Conservation (phyloP, 1,140 invertebrate genomes). For the Aleiodes sp. region DNA sequence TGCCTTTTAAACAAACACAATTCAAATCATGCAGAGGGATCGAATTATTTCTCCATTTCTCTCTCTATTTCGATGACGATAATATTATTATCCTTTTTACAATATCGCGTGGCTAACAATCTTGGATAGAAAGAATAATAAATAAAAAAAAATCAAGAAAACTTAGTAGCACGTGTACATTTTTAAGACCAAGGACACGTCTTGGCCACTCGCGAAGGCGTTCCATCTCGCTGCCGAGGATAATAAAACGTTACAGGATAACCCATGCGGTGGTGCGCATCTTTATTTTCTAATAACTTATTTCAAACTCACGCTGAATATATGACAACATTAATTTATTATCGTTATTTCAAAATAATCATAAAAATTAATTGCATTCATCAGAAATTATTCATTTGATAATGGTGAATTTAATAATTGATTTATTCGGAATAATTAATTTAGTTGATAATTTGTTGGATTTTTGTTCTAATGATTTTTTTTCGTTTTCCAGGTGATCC, state of each 20-base stretch:
- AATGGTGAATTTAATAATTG: too few species aligned
- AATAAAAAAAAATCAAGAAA: conserved; percentile 21
- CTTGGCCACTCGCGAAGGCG: conserved; percentile 41
- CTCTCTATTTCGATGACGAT: not conserved
- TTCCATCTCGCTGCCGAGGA: conserved; percentile 65
- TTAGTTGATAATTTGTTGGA: too few species aligned
- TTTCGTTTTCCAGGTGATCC: conserved; percentile 66
- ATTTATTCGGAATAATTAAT: too few species aligned
- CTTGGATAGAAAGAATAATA: not conserved
- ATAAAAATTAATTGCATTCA: not conserved
- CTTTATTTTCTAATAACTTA: conserved; percentile 8
- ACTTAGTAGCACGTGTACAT: conserved; percentile 13
- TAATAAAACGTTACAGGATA: conserved; percentile 63
- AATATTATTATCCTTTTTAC: not conserved
- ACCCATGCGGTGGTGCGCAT: conserved; percentile 45
- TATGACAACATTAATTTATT: not conserved
- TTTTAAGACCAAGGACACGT: conserved; percentile 53
- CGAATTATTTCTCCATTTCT: too few species aligned
- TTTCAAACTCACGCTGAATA: conserved; percentile 7
- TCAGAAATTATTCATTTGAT: too few species aligned
- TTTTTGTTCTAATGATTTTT: conserved; percentile 55
- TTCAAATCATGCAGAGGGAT: too few species aligned
- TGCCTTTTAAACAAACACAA: too few species aligned
- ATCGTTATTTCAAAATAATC: not conserved
- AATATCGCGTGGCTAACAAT: conserved; percentile 27